Conservation (phyloP, 1,140 invertebrate genomes). For the Caenorhabditis latens region DNA sequence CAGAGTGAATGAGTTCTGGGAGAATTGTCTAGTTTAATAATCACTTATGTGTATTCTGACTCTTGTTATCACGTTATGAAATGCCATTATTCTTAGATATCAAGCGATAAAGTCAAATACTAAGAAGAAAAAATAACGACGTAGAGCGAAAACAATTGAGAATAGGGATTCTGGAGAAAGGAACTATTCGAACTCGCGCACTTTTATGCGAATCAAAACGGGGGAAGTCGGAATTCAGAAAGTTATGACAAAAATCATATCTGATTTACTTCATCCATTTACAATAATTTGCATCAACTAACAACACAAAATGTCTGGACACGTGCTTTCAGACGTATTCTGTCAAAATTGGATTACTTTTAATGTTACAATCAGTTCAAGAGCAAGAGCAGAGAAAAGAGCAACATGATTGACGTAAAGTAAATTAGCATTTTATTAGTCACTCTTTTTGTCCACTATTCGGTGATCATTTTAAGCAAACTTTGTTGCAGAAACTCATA, state of each 20-base stretch:
- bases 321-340: background rate
- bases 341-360: background rate
- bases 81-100: background rate
- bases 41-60: background rate
- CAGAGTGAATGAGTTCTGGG: background rate
- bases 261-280: background rate
- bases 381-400: background rate
- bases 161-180: no score
- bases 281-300: background rate
- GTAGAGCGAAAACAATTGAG: no score
- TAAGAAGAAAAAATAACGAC: no score
- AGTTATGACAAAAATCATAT: background rate
- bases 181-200: no score
- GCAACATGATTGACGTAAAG: background rate
- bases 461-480: background rate
- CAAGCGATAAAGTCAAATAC: no score
- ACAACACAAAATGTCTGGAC: background rate
- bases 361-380: constrained; percentile 14
- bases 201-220: no score
- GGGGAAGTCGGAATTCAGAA: no score
- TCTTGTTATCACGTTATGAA: background rate
- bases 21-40: background rate
- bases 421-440: background rate
- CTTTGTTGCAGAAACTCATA: constrained; percentile 10
- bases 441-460: background rate